Conservation (phyloP, 2,113 vertebrate genomes). For the Trogon melanurus region DNA sequence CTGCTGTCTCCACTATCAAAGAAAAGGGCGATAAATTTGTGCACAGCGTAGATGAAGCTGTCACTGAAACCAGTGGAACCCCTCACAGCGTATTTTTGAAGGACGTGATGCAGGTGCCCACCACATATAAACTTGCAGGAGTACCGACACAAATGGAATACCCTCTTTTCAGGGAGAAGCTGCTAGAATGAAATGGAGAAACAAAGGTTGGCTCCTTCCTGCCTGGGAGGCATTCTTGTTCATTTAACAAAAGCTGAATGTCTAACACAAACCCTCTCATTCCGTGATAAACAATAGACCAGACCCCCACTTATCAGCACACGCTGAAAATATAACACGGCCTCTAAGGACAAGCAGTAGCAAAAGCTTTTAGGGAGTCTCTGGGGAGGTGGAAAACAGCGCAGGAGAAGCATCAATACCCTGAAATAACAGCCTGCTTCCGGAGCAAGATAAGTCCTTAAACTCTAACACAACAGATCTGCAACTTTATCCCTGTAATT, state of each 20-base stretch:
- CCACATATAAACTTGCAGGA: not conserved
- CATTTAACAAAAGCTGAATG: constrained; percentile 1
- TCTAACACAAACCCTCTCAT: not conserved
- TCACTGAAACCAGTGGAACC: not conserved
- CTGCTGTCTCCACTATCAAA: not conserved
- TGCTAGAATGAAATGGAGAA: not conserved
- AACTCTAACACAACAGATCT: not conserved
- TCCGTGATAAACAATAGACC: not conserved
- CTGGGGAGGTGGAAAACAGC: constrained; percentile 7
- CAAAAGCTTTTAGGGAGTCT: constrained; percentile 5
- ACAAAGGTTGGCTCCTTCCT: not conserved
- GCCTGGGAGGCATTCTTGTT: not conserved
- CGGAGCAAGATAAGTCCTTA: constrained; percentile 16
- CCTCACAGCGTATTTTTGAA: not conserved
- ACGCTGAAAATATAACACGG: not conserved
- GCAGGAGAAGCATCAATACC: constrained; percentile 21
- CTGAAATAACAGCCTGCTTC: constrained; percentile 49
- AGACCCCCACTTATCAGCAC: constrained; percentile 18
- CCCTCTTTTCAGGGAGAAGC: not conserved
- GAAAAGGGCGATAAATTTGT: not conserved
- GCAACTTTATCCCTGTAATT: constrained; percentile 10
- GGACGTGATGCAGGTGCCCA: not conserved
- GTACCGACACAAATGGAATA: not conserved
- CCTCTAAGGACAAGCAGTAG: not conserved
- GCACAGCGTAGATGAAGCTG: not conserved